phyloP scores from a whole-genome alignment of 2,888 invertebrate species.

The Cotesia congregata region DNA sequence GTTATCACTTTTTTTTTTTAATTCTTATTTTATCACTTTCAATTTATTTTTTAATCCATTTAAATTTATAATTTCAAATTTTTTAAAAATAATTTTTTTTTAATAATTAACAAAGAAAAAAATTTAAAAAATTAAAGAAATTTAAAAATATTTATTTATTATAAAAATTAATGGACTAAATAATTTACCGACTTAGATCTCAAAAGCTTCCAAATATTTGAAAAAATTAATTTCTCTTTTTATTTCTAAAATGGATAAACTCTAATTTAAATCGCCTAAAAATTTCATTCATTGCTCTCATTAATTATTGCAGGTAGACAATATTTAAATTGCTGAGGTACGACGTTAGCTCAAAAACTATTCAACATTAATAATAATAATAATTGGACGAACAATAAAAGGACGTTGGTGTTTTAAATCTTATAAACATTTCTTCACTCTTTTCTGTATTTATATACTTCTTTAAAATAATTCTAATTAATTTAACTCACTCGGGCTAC shows the following conservation, averaged over 20 bases:
- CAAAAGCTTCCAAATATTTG: not conserved
- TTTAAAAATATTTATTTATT: not conserved
- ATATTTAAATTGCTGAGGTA: constrained; percentile 32
- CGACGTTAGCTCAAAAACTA: constrained; percentile 26
- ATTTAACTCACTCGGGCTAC: not conserved
- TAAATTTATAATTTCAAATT: not conserved
- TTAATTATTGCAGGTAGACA: constrained; percentile 13
- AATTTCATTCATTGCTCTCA: not conserved
- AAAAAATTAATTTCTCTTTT: constrained; percentile 4
- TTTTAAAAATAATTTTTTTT: not conserved
- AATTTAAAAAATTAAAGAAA: not conserved
- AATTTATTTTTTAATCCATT: not conserved
- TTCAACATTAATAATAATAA: constrained; percentile 24
- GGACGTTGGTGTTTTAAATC: constrained; percentile 21
- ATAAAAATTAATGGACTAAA: not conserved
- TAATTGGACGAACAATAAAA: constrained; percentile 28
- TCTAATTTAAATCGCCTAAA: constrained; percentile 15
- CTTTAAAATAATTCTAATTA: not conserved
- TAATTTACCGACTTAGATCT: not conserved
- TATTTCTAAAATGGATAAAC: not conserved
- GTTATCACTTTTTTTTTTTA: constrained; percentile 1
- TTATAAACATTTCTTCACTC: constrained; percentile 7
- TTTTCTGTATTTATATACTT: not conserved
- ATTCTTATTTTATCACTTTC: not conserved
- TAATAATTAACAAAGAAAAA: too few relatives aligned